Evolutionary conservation across 2,113 vertebrate genomes (phyloP).

Genomic region (Solea senegalensis): DNA sequence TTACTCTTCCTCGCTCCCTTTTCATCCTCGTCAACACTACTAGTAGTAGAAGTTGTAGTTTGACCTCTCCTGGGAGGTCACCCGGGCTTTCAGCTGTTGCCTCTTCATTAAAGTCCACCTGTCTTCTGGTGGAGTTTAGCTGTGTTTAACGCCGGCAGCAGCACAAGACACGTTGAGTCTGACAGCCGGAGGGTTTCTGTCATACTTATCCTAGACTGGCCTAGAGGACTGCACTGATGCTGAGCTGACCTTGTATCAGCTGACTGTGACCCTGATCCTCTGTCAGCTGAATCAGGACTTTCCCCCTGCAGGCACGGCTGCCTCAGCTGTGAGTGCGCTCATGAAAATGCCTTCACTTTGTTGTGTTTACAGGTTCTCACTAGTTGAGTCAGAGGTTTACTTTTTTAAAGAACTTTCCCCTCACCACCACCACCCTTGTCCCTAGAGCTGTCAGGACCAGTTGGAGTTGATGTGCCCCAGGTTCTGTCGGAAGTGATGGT

Average conservation of each 20-base stretch:
- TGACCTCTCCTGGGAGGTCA: constrained; percentile 13
- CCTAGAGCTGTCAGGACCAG: constrained; percentile 16
- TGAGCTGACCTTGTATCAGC: constrained; percentile 71
- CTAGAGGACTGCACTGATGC: constrained; percentile 48
- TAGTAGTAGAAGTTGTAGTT: too few species aligned
- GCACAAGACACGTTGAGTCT: constrained; percentile 9
- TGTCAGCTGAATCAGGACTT: constrained; percentile 76
- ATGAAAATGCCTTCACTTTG: constrained; percentile 5
- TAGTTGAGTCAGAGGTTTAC: constrained; percentile 17
- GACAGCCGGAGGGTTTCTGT: constrained; percentile 10
- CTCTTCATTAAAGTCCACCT: constrained; percentile 41
- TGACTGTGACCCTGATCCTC: constrained; percentile 74
- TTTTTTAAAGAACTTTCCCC: neutral
- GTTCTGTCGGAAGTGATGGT: constrained; percentile 20
- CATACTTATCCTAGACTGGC: neutral
- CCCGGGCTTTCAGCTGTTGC: constrained; percentile 32
- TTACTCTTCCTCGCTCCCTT: neutral
- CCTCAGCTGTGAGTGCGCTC: constrained; percentile 43
- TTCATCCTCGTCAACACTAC: neutral
- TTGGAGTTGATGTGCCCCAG: constrained; percentile 29
- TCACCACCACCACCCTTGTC: neutral
- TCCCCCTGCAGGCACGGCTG: constrained; percentile 40
- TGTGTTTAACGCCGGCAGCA: neutral
- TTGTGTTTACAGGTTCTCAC: constrained; percentile 38
- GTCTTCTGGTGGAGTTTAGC: constrained; percentile 10